Percentiles rank a stretch among this genome's conserved stretches.
Conservation (phyloP, 1,140 invertebrate genomes). For the Holcopasites calliopsidis region DNA sequence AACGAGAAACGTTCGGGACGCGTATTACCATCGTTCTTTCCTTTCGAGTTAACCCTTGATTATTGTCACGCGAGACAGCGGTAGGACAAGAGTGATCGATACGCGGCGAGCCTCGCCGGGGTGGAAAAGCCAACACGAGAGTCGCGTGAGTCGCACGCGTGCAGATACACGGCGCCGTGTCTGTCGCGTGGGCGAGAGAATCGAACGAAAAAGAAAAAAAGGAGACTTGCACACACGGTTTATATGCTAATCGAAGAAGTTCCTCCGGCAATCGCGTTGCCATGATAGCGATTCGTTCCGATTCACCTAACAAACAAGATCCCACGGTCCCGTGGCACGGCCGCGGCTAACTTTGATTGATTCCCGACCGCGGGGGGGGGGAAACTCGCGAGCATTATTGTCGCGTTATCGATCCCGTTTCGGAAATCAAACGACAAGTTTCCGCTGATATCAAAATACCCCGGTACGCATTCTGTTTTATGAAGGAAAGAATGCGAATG, state of each 20-base stretch:
- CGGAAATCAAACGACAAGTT: no score
- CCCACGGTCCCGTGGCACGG: background rate
- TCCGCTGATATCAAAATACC: no score
- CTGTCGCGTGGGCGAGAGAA: background rate
- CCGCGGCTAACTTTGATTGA: slow-evolving; percentile 8
- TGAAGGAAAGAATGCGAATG: no score
- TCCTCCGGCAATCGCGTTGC: slow-evolving; percentile 20
- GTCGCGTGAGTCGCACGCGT: slow-evolving; percentile 56
- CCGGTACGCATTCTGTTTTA: no score
- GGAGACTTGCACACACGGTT: slow-evolving; percentile 30
- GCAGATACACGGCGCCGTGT: background rate
- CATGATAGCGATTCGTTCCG: slow-evolving; percentile 13
- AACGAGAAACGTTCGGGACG: slow-evolving; percentile 35
- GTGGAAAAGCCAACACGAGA: slow-evolving; percentile 42
- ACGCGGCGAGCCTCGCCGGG: slow-evolving; percentile 27
- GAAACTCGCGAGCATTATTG: background rate
- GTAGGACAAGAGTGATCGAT: slow-evolving; percentile 49
- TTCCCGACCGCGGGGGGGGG: background rate
- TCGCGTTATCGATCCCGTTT: background rate
- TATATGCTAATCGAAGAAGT: slow-evolving; percentile 61
- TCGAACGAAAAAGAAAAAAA: background rate
- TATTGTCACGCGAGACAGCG: slow-evolving; percentile 56
- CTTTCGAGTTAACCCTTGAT: slow-evolving; percentile 54
- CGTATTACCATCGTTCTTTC: slow-evolving; percentile 42
- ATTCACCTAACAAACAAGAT: slow-evolving; percentile 13